A percentile compares a stretch with the other conserved stretches of the same genome.
Evolutionary conservation across 2,113 vertebrate genomes (phyloP).

Genomic region (Ranitomeya imitator): DNA sequence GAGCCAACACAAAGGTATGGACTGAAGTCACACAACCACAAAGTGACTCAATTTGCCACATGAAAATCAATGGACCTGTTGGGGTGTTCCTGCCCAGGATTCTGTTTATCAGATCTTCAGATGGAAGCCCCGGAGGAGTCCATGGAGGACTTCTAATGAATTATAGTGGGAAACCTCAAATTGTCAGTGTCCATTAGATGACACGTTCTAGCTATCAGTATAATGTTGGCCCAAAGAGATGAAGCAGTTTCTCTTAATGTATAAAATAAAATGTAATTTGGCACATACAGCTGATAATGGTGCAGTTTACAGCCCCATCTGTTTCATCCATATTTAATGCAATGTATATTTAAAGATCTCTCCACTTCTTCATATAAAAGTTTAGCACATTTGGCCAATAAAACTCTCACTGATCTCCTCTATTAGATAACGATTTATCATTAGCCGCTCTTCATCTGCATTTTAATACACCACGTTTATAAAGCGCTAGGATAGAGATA

Average conservation of each 20-base stretch:
- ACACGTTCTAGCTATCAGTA: not conserved
- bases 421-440: not conserved
- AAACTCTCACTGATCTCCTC: not conserved
- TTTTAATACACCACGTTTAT: not conserved
- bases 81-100: too few species aligned
- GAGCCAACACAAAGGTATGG: too few species aligned
- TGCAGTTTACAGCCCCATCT: not conserved
- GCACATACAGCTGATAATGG: not conserved
- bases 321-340: conserved; percentile 14
- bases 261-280: not conserved
- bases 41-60: too few species aligned
- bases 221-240: not conserved
- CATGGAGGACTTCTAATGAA: not conserved
- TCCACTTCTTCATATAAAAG: not conserved
- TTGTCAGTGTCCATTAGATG: not conserved
- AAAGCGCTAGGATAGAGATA: too few species aligned
- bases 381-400: not conserved
- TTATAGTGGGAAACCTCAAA: not conserved
- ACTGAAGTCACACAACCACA: too few species aligned
- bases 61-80: too few species aligned
- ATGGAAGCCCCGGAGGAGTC: too few species aligned
- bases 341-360: not conserved
- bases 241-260: not conserved
- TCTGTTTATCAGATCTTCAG: too few species aligned
- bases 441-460: not conserved